Evolutionary conservation across 2,797 vertebrate genomes (phyloP).

Genomic region (Karalla daura): DNA sequence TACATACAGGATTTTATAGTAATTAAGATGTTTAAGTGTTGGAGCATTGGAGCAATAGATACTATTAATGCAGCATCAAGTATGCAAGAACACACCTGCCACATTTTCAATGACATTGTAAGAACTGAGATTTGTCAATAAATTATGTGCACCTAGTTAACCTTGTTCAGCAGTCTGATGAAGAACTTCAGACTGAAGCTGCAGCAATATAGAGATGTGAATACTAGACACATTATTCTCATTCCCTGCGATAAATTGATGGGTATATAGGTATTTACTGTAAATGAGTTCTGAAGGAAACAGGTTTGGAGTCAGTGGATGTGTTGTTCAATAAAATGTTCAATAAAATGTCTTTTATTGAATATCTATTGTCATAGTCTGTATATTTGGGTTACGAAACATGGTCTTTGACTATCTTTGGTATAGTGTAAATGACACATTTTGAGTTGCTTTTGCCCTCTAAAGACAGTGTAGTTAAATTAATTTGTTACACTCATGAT

Average conservation of each 20-base stretch:
- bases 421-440: too few species aligned
- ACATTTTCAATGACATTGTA: slow-evolving; percentile 6
- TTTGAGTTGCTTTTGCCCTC: too few species aligned
- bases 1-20: too few species aligned
- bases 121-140: background rate
- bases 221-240: slow-evolving; percentile 13
- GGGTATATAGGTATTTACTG: slow-evolving; percentile 42
- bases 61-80: background rate
- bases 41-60: background rate
- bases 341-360: too few species aligned
- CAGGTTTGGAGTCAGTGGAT: slow-evolving; percentile 16
- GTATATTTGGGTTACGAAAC: too few species aligned
- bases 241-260: slow-evolving; percentile 41
- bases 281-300: slow-evolving; percentile 47
- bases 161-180: slow-evolving; percentile 24
- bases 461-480: too few species aligned
- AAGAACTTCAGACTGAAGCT: slow-evolving; percentile 15
- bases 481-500: too few species aligned
- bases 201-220: slow-evolving; percentile 21
- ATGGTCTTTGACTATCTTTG: too few species aligned
- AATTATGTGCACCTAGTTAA: slow-evolving; percentile 47
- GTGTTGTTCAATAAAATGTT: background rate
- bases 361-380: too few species aligned
- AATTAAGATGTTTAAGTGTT: background rate
- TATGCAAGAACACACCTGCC: background rate